Evolutionary conservation across 2,888 invertebrate species (phyloP).

Genomic region (Euzophera pinguis): DNA sequence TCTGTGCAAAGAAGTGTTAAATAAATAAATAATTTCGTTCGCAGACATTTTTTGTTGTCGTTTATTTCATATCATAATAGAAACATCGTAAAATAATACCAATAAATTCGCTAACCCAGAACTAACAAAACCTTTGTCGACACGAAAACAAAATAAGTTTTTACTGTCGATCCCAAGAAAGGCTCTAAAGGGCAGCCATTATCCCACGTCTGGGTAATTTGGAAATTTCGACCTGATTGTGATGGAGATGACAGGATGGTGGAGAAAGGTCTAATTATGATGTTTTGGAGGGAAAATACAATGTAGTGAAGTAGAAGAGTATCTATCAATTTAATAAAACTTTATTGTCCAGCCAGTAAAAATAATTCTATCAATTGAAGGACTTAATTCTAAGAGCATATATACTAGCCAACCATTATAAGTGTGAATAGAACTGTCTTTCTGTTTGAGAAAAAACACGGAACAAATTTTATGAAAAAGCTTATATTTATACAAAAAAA

Average conservation of each 20-base stretch:
- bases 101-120: slow-evolving; percentile 1
- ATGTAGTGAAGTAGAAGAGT: neutral
- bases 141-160: neutral
- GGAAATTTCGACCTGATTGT: slow-evolving; percentile 1
- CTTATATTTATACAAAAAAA: too few species aligned
- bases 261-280: slow-evolving; percentile 6
- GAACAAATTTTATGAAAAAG: too few species aligned
- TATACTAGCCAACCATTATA: too few species aligned
- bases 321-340: neutral
- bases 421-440: too few species aligned
- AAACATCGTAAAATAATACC: neutral
- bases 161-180: slow-evolving; percentile 5
- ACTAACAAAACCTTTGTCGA: neutral
- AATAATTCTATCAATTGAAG: too few species aligned
- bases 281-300: neutral
- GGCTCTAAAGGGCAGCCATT: slow-evolving; percentile 7
- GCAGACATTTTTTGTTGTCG: too few species aligned
- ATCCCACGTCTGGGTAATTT: slow-evolving; percentile 7
- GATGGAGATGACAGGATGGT: neutral
- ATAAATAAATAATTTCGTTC: too few species aligned
- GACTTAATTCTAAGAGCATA: too few species aligned
- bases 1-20: too few species aligned
- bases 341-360: too few species aligned
- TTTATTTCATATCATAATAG: neutral
- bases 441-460: too few species aligned